phyloP scores from a whole-genome alignment of 2,113 vertebrate genomes.

The Anser brachyrhynchus region DNA sequence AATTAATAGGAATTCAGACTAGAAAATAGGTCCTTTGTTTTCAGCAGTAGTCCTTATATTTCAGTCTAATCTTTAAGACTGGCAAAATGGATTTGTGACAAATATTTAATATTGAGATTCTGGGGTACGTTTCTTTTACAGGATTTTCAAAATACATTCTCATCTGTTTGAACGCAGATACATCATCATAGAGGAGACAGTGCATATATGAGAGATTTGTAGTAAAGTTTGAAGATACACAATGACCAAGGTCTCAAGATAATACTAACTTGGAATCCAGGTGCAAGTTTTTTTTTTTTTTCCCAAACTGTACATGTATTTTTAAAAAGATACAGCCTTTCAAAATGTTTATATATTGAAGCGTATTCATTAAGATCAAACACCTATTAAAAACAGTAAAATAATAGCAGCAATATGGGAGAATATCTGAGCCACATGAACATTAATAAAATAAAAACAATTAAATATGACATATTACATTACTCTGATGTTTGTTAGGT shows the following conservation, averaged over 20 bases:
- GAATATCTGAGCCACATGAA: constrained; percentile 11
- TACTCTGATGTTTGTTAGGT: not conserved
- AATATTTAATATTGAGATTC: not conserved
- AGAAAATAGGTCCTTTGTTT: not conserved
- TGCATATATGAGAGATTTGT: constrained; percentile 7
- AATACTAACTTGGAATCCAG: not conserved
- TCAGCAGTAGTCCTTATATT: not conserved
- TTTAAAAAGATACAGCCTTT: constrained; percentile 55
- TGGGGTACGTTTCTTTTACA: not conserved
- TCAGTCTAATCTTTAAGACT: not conserved
- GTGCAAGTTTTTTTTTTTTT: constrained; percentile 19
- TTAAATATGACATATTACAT: not conserved
- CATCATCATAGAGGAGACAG: not conserved
- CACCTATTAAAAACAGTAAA: constrained; percentile 21
- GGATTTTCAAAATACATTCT: constrained; percentile 45
- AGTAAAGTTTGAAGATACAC: constrained; percentile 18
- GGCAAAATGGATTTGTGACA: not conserved
- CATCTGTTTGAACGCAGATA: constrained; percentile 7
- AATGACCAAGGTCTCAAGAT: not conserved
- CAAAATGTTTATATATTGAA: constrained; percentile 56
- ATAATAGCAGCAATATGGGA: constrained; percentile 51
- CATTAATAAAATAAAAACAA: constrained; percentile 30
- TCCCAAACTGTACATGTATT: constrained; percentile 31
- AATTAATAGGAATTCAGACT: not conserved
- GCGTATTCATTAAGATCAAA: constrained; percentile 35